Conservation (phyloP, 2,888 invertebrate species). For the Schizaphis graminum region DNA sequence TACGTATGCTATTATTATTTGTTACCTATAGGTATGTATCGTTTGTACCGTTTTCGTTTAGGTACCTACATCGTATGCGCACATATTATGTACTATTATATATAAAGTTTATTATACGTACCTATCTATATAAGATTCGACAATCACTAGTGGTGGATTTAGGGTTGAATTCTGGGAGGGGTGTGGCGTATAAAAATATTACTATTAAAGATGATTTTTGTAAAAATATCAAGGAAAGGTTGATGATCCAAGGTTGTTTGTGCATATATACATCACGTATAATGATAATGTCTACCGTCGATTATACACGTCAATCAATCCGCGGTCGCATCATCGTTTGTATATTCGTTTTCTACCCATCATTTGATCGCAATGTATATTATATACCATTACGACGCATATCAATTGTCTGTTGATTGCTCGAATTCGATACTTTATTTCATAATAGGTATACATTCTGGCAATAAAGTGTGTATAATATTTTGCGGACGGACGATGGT, state of each 20-base stretch:
- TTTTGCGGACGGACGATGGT: background rate
- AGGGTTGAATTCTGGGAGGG: background rate
- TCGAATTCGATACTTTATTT: background rate
- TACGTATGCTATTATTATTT: background rate
- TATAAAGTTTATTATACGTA: no score
- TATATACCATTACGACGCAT: background rate
- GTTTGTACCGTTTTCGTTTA: no score
- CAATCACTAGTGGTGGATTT: background rate
- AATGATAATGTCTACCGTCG: background rate
- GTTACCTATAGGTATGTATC: no score
- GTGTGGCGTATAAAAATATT: background rate
- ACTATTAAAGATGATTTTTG: background rate
- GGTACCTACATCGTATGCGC: no score
- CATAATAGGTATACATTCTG: background rate
- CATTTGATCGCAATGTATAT: background rate
- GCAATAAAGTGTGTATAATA: background rate
- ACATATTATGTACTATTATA: no score
- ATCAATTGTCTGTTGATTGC: background rate
- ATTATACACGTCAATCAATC: background rate
- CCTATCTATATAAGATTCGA: no score
- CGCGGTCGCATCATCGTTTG: background rate
- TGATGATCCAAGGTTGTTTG: background rate
- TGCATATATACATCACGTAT: background rate
- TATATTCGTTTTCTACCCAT: background rate
- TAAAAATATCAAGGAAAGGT: background rate